Base-by-base conservation (phyloP, 1,140 invertebrate genomes). In the Apocrypta bakeri region DNA sequence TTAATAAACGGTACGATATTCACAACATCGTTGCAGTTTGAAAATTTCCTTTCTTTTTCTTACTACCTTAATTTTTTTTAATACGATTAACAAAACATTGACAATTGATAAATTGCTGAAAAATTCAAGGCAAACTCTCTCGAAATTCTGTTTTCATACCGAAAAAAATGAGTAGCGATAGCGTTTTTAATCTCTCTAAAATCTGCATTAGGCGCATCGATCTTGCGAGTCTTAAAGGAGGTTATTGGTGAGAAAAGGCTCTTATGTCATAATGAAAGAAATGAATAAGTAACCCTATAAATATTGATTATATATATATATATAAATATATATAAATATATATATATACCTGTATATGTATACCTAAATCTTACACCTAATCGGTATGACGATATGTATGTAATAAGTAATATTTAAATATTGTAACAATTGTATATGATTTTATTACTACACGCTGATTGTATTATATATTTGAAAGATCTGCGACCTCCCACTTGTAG, bases 371-470 rank as follows among this genome's bases (percentile, higher is more conserved):
- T 87, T 87, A 86, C 85, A 85, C 81, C 69, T 85, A 87, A 90
- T 90, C 85, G 87, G 87, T 89, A 90, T 90, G 88, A 86, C 86
- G 85, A 89, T 89, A 90, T 91, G 90, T 89, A 90, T 92, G 90
- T 91, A 91, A 92, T 92, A 92, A 92, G 90, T 91, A 91, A 88
- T 92, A 92, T 92, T 92, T 92, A 91, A 92, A 91, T 91, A 92
- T 92, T 92, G 91, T 92, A 92, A 92, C 90, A 92, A 92, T 91
- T 92, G 91, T 92, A 92, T 92, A 92, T 92, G 91, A 92, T 92
- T 92, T 92, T 92, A 91, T 88, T 92, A 92, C 89, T 92, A 91
- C 89, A 92, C 88, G 90, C 90, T 92, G 90, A 91, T 91, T 92
- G 91, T 92, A 92, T 91, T 91, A 92, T 92, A 92, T 92, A 90